Evolutionary conservation across 2,888 invertebrate species (phyloP).

Genomic region (Zhengitettix transpicula): DNA sequence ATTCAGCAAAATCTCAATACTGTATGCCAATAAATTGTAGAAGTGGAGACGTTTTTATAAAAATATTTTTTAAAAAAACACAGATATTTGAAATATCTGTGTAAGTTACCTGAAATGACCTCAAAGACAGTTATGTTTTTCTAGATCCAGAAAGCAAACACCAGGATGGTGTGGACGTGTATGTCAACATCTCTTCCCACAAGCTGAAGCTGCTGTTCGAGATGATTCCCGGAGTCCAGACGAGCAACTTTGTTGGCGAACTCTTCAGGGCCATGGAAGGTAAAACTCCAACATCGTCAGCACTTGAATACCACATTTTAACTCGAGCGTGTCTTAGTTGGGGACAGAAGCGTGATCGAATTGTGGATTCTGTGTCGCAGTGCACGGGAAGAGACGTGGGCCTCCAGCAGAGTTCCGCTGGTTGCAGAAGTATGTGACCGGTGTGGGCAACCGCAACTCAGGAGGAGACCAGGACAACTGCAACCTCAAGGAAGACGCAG

Average conservation of each 20-base stretch:
- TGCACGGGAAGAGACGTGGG: constrained; percentile 15
- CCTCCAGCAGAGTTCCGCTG: constrained; percentile 20
- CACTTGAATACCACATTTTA: too few relatives aligned
- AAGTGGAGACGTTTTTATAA: too few relatives aligned
- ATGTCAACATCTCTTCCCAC: constrained; percentile 34
- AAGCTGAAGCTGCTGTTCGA: constrained; percentile 34
- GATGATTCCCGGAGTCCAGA: constrained; percentile 38
- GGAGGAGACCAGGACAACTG: too few relatives aligned
- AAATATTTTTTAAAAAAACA: too few relatives aligned
- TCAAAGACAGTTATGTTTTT: too few relatives aligned
- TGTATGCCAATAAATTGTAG: too few relatives aligned
- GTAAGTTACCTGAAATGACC: background rate
- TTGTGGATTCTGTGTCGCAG: constrained; percentile 11
- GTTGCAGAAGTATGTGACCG: constrained; percentile 16
- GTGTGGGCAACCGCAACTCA: background rate
- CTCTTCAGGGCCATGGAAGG: constrained; percentile 56
- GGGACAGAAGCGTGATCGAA: too few relatives aligned
- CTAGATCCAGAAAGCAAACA: constrained; percentile 34
- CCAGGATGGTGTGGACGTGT: constrained; percentile 31
- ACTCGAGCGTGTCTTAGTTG: too few relatives aligned
- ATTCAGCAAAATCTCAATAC: too few relatives aligned
- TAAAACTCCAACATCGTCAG: constrained; percentile 16
- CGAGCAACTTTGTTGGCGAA: constrained; percentile 56
- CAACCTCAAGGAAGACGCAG: too few relatives aligned
- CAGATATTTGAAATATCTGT: background rate